Percentiles rank a stretch among this genome's conserved stretches.
Conservation (phyloP, 1,140 invertebrate genomes). For the Zaprionus vittiger region DNA sequence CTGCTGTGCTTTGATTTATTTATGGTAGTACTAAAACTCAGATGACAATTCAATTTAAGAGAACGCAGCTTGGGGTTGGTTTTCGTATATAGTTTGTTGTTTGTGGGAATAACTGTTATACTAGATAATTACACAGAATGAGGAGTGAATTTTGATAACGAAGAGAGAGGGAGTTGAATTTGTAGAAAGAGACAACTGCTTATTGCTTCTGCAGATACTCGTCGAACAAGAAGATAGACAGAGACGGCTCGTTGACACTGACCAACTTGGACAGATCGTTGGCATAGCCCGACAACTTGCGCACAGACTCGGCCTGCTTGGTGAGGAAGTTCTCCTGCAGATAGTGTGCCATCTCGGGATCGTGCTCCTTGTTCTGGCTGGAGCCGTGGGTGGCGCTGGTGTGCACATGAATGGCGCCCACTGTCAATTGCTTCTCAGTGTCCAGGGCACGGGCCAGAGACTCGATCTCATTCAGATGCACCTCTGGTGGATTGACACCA, state of each 20-base stretch:
- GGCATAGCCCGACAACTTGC: constrained; percentile 89
- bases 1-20: constrained; percentile 71
- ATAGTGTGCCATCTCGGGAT: constrained; percentile 89
- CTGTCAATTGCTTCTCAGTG: constrained; percentile 89
- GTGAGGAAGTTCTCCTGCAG: constrained; percentile 91
- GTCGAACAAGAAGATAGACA: constrained; percentile 90
- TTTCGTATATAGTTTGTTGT: constrained; percentile 1
- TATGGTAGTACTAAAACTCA: constrained; percentile 37
- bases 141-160: constrained; percentile 50
- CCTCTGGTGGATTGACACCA: constrained; percentile 51
- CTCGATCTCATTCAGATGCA: constrained; percentile 86
- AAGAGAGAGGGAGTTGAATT: constrained; percentile 8
- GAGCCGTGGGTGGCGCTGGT: constrained; percentile 68
- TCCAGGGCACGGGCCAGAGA: constrained; percentile 91
- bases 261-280: constrained; percentile 89
- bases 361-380: constrained; percentile 86
- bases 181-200: constrained; percentile 26
- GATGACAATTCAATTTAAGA: constrained; percentile 55
- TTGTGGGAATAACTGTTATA: constrained; percentile 35
- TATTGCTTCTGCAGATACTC: constrained; percentile 89
- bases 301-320: constrained; percentile 88
- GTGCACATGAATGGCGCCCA: constrained; percentile 89
- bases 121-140: constrained; percentile 27
- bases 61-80: constrained; percentile 24
- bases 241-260: constrained; percentile 86